phyloP scores from a whole-genome alignment of 2,797 vertebrate genomes.

The Phataginus tetradactyla region DNA sequence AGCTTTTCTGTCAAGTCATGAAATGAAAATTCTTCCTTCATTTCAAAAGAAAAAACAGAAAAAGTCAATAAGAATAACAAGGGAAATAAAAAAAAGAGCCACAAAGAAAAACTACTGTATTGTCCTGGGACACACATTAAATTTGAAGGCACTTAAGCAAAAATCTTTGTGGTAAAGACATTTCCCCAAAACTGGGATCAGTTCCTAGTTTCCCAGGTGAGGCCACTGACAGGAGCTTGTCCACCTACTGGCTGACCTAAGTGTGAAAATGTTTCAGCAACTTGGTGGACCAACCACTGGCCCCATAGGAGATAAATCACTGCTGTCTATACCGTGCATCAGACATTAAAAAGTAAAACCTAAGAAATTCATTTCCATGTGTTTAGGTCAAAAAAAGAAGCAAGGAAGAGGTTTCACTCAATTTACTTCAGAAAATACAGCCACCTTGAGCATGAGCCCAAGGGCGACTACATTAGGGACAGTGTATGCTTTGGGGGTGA shows the following conservation, averaged over 20 bases:
- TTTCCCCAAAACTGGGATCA: neutral
- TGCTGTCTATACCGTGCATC: neutral
- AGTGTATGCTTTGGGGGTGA: conserved; percentile 22
- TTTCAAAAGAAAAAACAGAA: neutral
- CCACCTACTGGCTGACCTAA: neutral
- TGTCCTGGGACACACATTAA: neutral
- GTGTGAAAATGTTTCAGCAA: neutral
- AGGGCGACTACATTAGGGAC: conserved; percentile 34
- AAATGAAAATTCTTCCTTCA: conserved; percentile 17
- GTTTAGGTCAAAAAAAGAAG: neutral
- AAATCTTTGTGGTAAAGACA: neutral
- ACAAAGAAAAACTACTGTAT: neutral
- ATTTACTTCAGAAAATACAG: conserved; percentile 62
- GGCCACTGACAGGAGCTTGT: neutral
- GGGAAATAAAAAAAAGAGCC: neutral
- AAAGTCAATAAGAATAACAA: neutral
- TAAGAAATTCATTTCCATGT: conserved; percentile 47
- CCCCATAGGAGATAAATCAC: conserved; percentile 10
- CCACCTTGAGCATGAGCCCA: conserved; percentile 47
- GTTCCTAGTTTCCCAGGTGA: conserved; percentile 36
- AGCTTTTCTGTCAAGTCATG: conserved; percentile 14
- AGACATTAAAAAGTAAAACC: conserved; percentile 44
- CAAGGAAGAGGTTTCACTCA: conserved; percentile 19
- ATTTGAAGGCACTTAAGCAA: conserved; percentile 29
- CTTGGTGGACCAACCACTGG: neutral